These are phyloP conservation scores for Tricholaema leucomelas DNA, from an alignment of 2,113 vertebrate species.

Conservation along the genomic window DNA sequence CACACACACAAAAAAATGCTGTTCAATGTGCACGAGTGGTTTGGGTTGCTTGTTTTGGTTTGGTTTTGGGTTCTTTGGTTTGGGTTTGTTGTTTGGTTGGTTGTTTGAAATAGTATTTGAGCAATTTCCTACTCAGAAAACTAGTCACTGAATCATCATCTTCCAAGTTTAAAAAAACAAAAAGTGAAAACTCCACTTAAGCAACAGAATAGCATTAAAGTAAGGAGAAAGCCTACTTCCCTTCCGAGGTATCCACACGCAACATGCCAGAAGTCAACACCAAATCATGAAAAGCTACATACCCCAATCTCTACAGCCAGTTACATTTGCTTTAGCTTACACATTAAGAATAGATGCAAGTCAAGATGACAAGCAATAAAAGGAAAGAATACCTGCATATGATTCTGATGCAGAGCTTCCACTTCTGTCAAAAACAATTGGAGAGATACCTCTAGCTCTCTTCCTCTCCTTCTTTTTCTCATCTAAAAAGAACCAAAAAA, in stretches of 20 bases:
- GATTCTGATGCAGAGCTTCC: constrained; percentile 91
- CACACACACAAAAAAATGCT: constrained; percentile 79
- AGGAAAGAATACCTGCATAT: constrained; percentile 83
- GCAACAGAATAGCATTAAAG: constrained; percentile 82
- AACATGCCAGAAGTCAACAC: constrained; percentile 80
- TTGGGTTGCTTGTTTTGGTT: constrained; percentile 50
- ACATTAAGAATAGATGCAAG: constrained; percentile 26
- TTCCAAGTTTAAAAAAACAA: constrained; percentile 75
- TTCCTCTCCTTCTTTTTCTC: constrained; percentile 89
- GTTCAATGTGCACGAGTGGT: constrained; percentile 80
- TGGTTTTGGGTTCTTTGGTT: constrained; percentile 59
- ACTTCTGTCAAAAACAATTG: constrained; percentile 91
- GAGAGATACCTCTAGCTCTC: constrained; percentile 90
- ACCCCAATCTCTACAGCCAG: constrained; percentile 48
- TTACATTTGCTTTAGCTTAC: constrained; percentile 38
- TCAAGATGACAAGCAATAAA: constrained; percentile 25
- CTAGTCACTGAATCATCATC: constrained; percentile 86
- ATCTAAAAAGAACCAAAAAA: constrained; percentile 66
- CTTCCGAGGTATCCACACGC: constrained; percentile 71
- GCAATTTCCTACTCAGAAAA: constrained; percentile 83
- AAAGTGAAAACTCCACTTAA: constrained; percentile 80
- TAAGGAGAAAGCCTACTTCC: constrained; percentile 77
- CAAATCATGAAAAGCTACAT: constrained; percentile 66
- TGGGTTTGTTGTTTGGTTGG: background rate
- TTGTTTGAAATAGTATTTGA: constrained; percentile 50